Percentiles rank a stretch among this genome's conserved stretches.
These are phyloP conservation scores for Cecropterus lyciades DNA, from an alignment of 1,140 invertebrate genomes.

Conservation along the genomic window DNA sequence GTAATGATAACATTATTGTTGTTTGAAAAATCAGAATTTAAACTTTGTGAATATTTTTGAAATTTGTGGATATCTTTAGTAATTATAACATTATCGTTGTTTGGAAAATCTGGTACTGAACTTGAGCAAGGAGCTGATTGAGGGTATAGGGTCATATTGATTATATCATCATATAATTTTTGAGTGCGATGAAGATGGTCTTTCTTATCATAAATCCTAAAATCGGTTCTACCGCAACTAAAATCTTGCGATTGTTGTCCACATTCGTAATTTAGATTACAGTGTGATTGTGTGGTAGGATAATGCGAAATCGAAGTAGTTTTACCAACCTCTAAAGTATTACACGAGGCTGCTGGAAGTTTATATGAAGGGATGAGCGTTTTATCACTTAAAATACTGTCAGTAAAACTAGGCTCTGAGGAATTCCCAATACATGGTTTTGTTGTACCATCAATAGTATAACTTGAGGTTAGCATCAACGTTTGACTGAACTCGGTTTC, in stretches of 20 bases:
- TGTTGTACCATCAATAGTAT: conserved; percentile 1
- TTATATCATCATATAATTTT: background rate
- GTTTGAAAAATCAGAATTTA: too few species aligned
- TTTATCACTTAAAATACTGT: conserved; percentile 19
- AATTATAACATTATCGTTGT: conserved; percentile 46
- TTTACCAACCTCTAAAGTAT: conserved; percentile 44
- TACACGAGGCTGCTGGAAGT: conserved; percentile 11
- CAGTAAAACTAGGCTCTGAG: conserved; percentile 4
- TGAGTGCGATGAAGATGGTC: conserved; percentile 16
- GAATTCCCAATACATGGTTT: conserved; percentile 21
- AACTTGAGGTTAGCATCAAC: conserved; percentile 34
- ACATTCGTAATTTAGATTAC: conserved; percentile 34
- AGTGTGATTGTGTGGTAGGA: conserved; percentile 36
- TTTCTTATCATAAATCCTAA: conserved; percentile 2
- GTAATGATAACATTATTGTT: conserved; percentile 47
- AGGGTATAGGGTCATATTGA: conserved; percentile 8
- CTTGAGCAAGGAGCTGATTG: background rate
- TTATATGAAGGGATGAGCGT: conserved; percentile 13
- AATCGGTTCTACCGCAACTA: background rate
- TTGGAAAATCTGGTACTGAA: background rate
- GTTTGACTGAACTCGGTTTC: conserved; percentile 35
- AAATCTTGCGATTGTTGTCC: background rate
- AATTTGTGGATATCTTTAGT: conserved; percentile 45
- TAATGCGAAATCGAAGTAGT: conserved; percentile 50
- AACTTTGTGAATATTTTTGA: too few species aligned